These are phyloP conservation scores for Tenebrio molitor DNA, from an alignment of 1,140 invertebrate species.

Conservation along the genomic window DNA sequence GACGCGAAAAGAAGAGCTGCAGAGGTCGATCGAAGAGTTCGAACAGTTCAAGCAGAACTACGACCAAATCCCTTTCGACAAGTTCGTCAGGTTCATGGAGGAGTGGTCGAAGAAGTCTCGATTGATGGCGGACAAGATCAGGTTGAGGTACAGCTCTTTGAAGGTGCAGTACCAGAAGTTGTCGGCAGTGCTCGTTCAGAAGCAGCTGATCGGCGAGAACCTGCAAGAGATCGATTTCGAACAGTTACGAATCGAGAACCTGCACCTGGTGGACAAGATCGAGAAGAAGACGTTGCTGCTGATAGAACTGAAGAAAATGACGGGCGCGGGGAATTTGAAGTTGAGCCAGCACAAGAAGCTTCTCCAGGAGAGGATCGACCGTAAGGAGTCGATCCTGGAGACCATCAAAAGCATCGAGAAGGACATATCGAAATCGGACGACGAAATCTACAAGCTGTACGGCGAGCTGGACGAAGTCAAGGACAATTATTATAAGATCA, in stretches of 20 bases:
- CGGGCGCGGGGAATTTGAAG: not conserved
- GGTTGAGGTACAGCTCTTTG: not conserved
- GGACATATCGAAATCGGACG: not conserved
- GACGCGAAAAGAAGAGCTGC: not conserved
- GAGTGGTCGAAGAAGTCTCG: slow-evolving; percentile 2
- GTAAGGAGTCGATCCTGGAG: not conserved
- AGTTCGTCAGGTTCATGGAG: not conserved
- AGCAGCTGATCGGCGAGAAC: not conserved
- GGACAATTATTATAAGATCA: not conserved
- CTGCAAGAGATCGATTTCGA: slow-evolving; percentile 25
- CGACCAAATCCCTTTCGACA: not conserved
- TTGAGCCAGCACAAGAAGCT: not conserved
- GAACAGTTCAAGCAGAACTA: not conserved
- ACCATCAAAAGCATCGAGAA: not conserved
- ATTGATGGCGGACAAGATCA: not conserved
- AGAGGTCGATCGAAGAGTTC: not conserved
- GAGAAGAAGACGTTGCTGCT: not conserved
- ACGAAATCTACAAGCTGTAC: not conserved
- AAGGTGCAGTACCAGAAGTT: not conserved
- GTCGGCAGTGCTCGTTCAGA: not conserved
- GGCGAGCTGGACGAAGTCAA: not conserved
- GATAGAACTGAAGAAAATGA: slow-evolving; percentile 16
- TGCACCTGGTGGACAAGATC: not conserved
- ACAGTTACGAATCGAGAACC: not conserved
- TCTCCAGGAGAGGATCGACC: not conserved